Conservation (phyloP, 1,140 invertebrate species). For the Tyrophagus putrescentiae region DNA sequence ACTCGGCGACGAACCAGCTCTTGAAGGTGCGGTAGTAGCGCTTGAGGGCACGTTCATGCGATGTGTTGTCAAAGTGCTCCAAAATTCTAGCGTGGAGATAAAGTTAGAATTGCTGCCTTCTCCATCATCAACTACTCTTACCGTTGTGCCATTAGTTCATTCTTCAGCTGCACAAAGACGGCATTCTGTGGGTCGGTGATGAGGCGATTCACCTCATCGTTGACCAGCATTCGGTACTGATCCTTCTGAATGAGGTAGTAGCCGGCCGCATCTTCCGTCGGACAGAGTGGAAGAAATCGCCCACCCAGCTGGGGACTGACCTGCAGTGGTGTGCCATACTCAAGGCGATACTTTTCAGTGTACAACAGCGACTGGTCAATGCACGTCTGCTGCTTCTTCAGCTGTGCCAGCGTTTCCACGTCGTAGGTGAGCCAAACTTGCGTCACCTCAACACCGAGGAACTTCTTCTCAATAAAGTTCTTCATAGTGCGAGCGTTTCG, state of each 20-base stretch:
- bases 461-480: slow-evolving; percentile 3
- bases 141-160: slow-evolving; percentile 47
- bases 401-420: background rate
- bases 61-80: slow-evolving; percentile 5
- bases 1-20: slow-evolving; percentile 1
- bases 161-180: slow-evolving; percentile 73
- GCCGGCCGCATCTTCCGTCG: slow-evolving; percentile 59
- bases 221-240: slow-evolving; percentile 52
- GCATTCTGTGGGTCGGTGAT: slow-evolving; percentile 68
- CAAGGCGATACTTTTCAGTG: background rate
- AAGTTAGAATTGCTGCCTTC: background rate
- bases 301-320: background rate
- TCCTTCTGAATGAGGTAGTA: slow-evolving; percentile 69
- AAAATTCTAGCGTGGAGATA: background rate
- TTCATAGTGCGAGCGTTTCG: background rate
- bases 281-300: background rate
- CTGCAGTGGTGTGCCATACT: background rate
- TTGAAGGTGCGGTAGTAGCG: background rate
- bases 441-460: slow-evolving; percentile 1
- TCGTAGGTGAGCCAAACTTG: slow-evolving; percentile 6
- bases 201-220: slow-evolving; percentile 54
- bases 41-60: slow-evolving; percentile 3
- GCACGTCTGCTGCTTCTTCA: background rate
- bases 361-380: background rate
- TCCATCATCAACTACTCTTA: slow-evolving; percentile 14